Conservation (phyloP, 2,797 vertebrate species). For the Pseudomugil gertrudae region DNA sequence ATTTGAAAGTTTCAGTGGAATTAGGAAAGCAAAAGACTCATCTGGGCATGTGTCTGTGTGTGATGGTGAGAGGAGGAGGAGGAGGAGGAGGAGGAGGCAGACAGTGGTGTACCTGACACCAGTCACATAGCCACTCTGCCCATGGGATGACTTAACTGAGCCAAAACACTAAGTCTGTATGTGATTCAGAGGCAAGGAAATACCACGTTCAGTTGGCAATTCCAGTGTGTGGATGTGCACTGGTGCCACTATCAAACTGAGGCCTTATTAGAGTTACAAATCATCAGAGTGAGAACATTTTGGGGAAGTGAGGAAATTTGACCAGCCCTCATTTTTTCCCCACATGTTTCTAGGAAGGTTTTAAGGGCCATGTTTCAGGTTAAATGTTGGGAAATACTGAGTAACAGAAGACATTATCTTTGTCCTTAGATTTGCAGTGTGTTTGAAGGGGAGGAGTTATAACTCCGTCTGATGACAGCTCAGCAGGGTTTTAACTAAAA, state of each 20-base stretch:
- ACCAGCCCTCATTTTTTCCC: background rate
- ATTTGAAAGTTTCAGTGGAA: conserved; percentile 11
- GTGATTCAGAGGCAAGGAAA: conserved; percentile 52
- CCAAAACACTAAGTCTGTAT: conserved; percentile 35
- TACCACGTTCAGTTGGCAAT: conserved; percentile 41
- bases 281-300: background rate
- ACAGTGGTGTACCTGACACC: conserved; percentile 55
- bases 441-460: background rate
- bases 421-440: background rate
- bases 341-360: background rate
- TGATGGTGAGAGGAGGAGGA: background rate
- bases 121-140: conserved; percentile 61
- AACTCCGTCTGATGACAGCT: background rate
- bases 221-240: background rate
- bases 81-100: conserved; percentile 8
- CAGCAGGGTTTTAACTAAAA: background rate
- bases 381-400: background rate
- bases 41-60: conserved; percentile 3
- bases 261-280: background rate
- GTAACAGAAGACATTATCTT: background rate
- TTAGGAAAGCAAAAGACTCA: background rate
- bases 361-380: background rate
- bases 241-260: background rate
- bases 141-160: conserved; percentile 32
- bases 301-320: background rate